Evolutionary conservation across 2,888 invertebrate genomes (phyloP), one percentile per base, ranked within the genome.

Genomic region (Epistrophella euchroma): DNA sequence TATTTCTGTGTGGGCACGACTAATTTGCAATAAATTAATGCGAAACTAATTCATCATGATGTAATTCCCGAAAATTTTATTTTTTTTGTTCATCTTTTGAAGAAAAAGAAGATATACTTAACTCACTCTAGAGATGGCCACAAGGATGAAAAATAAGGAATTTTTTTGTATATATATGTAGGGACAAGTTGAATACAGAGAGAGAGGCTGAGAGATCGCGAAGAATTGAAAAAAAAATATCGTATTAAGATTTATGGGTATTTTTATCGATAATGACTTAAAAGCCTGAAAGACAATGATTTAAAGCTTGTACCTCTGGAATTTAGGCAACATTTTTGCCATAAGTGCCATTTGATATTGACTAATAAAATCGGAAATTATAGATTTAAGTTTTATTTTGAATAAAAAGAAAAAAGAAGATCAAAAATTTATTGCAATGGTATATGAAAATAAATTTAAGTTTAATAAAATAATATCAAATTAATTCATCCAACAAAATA

Each of bases 181-280:
- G 52, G 25, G 25, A 52, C 25, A 60, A 60, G 2, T 35, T 37
- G 25, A 35, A 35, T 7, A 43, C 17, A 64, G 35, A 22, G 45
- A 60, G 52, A 25, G 62, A 64, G 52, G 56, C 28, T 13, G 4
- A 60, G 10, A 40, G 37, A 40, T 83, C 79, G 22, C 40, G 73
- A 40, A 47, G 45, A 25, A 37, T 72, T 19, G 9, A 19, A 19
- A 71, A 15, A 60, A 80, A 72, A 52, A 50, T 66, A 56, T 55
- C 77, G 81, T 78, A 66, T 35, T 35, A 58, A 86, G 91, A 92
- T 92, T 92, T 92, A 92, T 92, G 91, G 90, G 90, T 89, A 91
- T 91, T 90, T 91, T 91, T 91, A 92, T 91, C 91, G 92, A 91
- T 92, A 92, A 91, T 91, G 92, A 92, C 91, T 91, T 92, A 91